Evolutionary conservation across 2,113 vertebrate genomes (phyloP), one percentile per base, ranked within the genome.

Genomic region (Lasiurus cinereus): DNA sequence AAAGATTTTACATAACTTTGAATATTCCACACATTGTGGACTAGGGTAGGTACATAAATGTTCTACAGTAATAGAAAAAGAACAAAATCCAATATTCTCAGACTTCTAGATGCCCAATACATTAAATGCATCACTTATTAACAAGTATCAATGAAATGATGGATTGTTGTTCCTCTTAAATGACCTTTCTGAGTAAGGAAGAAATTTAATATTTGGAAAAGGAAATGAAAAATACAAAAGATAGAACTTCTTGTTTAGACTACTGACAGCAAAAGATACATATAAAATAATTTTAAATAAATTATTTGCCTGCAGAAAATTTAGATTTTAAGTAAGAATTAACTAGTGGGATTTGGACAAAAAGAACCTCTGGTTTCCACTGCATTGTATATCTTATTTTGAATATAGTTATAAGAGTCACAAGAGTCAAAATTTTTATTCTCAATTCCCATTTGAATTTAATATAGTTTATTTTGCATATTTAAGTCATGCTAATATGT

Each of bases 121-220:
- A 89, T 39, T 93, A 76, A 50, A 76, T 46, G 8, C 59, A 62
- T 67, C 36, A 9, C 22, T 93, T 91, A 80, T 88, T n/a, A 88
- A 46, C 70, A 78, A 91, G 27, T 56, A 62, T 33, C 24, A 77
- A 0, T 80, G 24, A 94, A 93, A 33, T 66, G 43, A 66, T 62
- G 95, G 22, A 74, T 59, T 39, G 3, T 8, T 67, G 13, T 85
- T n/a, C 15, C 19, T 83, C 56, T 90, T 83, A 80, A 92, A 76
- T 79, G 54, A 67, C 24, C 73, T 91, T 95, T 67, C 59, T 80
- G 43, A 84, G 31, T 27, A 90, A 87, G 39, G 21, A 43, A 72
- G 15, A 73, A 88, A 88, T 83, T 48, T 76, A 72, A 91, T 89
- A 88, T 82, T 90, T 91, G 84, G 62, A 50, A 91, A 93, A 88